Evolutionary conservation across 1,140 invertebrate genomes (phyloP), one percentile per base, ranked within the genome.

Genomic region (Plodia interpunctella): DNA sequence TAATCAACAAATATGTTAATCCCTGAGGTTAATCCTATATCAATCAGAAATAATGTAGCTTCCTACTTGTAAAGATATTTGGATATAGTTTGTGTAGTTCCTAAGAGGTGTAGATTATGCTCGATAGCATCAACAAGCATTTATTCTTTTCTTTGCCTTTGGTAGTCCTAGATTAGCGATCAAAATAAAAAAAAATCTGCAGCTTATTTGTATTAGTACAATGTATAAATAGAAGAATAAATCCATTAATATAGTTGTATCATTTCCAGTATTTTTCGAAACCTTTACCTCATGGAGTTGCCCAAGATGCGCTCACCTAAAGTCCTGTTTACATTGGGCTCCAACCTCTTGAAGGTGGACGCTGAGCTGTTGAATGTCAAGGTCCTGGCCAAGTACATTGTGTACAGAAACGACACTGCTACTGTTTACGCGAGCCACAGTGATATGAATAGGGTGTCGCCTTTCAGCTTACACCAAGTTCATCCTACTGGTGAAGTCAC

Each of bases 401-500:
- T 80, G 15, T 64, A 78, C 30, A 72, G 80, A 5, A 78, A 83
- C 55, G 53, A 65, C 20, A 71, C 74, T 1, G 62, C 72, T 11
- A 44, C 80, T 0, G 50, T 72, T 0, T 66, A 62, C 17, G 55
- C 65, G 3, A 15, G 0, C 15, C n/a, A 11, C 21, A 21, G 20
- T 0, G 60, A 71, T 52, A 57, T 9, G 62, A n/a, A 2, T 70
- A 50, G 61, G 54, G 13, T 53, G 3, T 83, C 83, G 13, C 83
- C 80, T 8, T 84, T 84, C 53, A 62, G 56, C 10, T 68, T 73
- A n/a, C 63, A 76, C 15, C 74, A 82, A 59, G 75, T 84, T 5
- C 62, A 74, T 18, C 57, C 56, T 50, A 9, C 25, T 1, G 83
- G 80, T 6, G 44, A 72, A 25, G 32, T 78, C 9, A 65, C 72